Conservation (phyloP, 2,888 invertebrate genomes). For the Hyposoter didymator region DNA sequence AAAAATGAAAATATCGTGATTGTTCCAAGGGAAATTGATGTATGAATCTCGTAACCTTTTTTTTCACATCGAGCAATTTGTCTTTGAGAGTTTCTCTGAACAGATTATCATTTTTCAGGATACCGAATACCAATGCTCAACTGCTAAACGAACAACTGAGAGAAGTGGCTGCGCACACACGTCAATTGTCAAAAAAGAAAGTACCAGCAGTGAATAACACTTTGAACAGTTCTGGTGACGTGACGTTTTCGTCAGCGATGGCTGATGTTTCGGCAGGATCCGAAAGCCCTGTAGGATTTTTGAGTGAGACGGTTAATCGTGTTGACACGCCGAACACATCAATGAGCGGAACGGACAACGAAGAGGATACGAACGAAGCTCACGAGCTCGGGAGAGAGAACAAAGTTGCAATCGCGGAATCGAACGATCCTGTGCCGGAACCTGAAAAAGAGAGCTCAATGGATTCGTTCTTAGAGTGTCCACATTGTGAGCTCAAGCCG, state of each 20-base stretch:
- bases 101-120: constrained; percentile 73
- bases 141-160: constrained; percentile 78
- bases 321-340: constrained; percentile 26
- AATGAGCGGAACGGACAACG: constrained; percentile 42
- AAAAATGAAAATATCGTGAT: neutral
- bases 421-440: constrained; percentile 15
- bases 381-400: constrained; percentile 15
- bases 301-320: neutral
- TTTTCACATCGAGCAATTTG: neutral
- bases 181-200: constrained; percentile 77
- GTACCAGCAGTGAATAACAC: constrained; percentile 62
- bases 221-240: constrained; percentile 1
- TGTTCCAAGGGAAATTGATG: neutral
- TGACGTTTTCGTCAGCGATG: constrained; percentile 9
- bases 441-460: neutral
- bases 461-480: neutral
- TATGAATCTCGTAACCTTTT: neutral
- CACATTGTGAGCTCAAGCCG: constrained; percentile 1
- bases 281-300: neutral
- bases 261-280: constrained; percentile 11
- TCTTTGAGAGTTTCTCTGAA: constrained; percentile 32
- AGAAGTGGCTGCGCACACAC: constrained; percentile 79
- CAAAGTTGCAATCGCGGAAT: constrained; percentile 9
- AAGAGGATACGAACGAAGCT: constrained; percentile 22
- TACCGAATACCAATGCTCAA: constrained; percentile 79